A percentile compares a stretch with the other conserved stretches of the same genome.
Evolutionary conservation across 2,113 vertebrate species (phyloP).

Genomic region (Tyrannus savana): DNA sequence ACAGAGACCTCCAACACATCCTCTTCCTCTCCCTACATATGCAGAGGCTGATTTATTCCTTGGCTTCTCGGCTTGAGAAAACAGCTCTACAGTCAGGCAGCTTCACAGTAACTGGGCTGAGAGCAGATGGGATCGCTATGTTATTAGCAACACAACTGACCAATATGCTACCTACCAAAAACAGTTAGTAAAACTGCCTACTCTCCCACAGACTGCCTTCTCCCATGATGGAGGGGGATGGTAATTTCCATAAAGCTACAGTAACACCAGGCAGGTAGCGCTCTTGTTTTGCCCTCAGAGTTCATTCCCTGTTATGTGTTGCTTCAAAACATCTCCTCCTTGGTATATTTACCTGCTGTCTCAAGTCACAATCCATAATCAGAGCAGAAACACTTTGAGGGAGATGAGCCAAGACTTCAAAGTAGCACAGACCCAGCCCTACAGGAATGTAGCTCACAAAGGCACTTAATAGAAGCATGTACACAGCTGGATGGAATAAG

Average conservation of each 20-base stretch:
- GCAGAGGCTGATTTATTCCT: neutral
- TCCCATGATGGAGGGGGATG: neutral
- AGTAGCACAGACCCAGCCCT: neutral
- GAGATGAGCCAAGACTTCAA: neutral
- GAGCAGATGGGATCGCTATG: neutral
- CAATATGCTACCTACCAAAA: neutral
- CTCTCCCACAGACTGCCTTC: neutral
- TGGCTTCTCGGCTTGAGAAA: neutral
- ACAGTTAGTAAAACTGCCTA: neutral
- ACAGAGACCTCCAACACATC: neutral
- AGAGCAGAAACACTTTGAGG: neutral
- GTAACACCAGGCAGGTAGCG: neutral
- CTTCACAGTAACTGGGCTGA: neutral
- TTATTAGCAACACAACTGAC: neutral
- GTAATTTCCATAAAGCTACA: neutral
- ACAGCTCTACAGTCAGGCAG: neutral
- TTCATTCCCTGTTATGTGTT: fast-evolving
- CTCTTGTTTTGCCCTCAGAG: neutral
- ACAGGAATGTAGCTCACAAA: slow-evolving; percentile 29
- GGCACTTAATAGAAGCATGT: slow-evolving; percentile 60
- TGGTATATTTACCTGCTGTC: neutral
- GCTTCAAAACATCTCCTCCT: neutral
- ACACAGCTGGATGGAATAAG: neutral
- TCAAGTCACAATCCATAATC: neutral
- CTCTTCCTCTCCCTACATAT: neutral